Percentiles rank a stretch among this genome's conserved stretches.
Conservation (phyloP, 2,888 invertebrate genomes). For the Shargacucullia verbasci region DNA sequence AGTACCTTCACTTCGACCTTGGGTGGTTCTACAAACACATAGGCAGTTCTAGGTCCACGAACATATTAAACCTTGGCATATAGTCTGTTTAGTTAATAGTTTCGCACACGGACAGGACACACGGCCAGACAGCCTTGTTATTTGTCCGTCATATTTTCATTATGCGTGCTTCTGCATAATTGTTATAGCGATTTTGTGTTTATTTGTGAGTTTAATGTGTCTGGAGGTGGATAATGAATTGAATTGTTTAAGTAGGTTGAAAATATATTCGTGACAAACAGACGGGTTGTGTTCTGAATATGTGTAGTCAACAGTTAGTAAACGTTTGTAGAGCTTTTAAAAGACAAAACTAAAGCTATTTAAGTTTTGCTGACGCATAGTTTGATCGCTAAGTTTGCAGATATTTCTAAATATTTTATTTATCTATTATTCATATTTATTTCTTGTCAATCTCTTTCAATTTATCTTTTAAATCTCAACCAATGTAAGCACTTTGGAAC, state of each 20-base stretch:
- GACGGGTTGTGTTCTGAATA: background rate
- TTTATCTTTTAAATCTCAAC: too few relatives aligned
- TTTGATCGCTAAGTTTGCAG: too few relatives aligned
- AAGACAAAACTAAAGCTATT: too few relatives aligned
- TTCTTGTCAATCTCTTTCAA: too few relatives aligned
- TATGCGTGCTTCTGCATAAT: conserved; percentile 5
- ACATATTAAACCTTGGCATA: conserved; percentile 17
- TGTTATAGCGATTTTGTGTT: conserved; percentile 3
- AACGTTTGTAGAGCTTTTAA: too few relatives aligned
- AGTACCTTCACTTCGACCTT: too few relatives aligned
- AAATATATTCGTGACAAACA: too few relatives aligned
- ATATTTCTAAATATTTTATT: too few relatives aligned
- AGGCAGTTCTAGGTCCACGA: conserved; percentile 10
- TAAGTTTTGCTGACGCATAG: too few relatives aligned
- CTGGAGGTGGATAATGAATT: conserved; percentile 13
- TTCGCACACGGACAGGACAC: conserved; percentile 19
- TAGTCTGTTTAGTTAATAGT: conserved; percentile 29
- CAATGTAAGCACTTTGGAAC: too few relatives aligned
- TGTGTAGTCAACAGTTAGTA: too few relatives aligned
- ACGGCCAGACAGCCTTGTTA: conserved; percentile 20
- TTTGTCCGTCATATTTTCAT: conserved; percentile 7
- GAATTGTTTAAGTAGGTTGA: background rate
- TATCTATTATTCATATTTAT: too few relatives aligned
- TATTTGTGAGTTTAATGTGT: conserved; percentile 18
- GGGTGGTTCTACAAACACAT: background rate